Percentiles rank a stretch among this genome's conserved stretches.
Conservation (phyloP, 2,888 invertebrate genomes). For the Troides helena region DNA sequence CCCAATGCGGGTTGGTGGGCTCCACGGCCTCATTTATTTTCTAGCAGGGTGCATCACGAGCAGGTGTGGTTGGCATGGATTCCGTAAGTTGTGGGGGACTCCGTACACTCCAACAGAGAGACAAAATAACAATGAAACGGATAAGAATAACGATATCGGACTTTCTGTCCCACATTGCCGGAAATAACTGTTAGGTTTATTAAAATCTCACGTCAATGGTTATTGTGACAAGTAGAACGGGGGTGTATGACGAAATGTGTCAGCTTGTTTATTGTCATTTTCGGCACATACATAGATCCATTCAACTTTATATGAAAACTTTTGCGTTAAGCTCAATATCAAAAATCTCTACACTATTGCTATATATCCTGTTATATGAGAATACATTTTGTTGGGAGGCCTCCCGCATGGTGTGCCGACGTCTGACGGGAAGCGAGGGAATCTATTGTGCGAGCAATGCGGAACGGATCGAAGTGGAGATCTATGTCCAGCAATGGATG, state of each 20-base stretch:
- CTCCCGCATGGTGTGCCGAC: no score
- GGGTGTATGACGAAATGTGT: neutral
- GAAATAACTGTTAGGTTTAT: constrained; percentile 6
- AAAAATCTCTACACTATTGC: neutral
- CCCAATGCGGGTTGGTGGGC: no score
- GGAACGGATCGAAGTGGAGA: no score
- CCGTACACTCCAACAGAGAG: neutral
- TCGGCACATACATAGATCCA: neutral
- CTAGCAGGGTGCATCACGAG: no score
- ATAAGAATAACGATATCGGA: neutral
- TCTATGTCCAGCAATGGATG: no score
- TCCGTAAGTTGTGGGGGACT: no score
- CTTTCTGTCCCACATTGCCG: neutral
- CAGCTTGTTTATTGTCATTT: neutral
- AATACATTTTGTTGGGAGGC: no score
- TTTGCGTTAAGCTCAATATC: neutral
- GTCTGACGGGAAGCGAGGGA: no score
- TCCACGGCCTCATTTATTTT: no score
- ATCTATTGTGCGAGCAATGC: no score
- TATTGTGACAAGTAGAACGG: constrained; percentile 9
- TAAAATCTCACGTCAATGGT: constrained; percentile 6
- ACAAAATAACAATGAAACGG: neutral
- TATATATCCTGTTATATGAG: no score
- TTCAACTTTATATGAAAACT: neutral
- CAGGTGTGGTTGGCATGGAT: no score